These are phyloP conservation scores for Anableps anableps DNA, from an alignment of 2,797 vertebrate genomes.

Conservation along the genomic window DNA sequence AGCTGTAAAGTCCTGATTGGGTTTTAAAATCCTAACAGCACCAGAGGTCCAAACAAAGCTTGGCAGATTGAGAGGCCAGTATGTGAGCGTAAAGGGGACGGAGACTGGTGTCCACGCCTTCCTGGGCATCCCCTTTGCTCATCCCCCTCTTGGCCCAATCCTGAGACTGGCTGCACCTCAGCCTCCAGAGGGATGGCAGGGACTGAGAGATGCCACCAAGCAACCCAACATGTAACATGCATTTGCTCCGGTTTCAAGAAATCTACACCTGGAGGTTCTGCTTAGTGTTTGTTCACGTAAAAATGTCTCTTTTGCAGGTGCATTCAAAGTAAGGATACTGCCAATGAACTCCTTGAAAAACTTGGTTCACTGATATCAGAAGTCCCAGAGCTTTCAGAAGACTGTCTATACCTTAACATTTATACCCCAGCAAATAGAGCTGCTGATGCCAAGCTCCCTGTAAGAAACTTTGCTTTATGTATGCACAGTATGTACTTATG, in stretches of 20 bases:
- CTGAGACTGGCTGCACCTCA: constrained; percentile 76
- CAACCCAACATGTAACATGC: constrained; percentile 72
- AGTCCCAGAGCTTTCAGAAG: constrained; percentile 72
- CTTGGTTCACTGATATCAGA: rapidly evolving
- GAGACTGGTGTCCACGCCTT: constrained; percentile 71
- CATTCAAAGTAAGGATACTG: constrained; percentile 41
- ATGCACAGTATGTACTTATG: not conserved
- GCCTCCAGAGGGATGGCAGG: constrained; percentile 71
- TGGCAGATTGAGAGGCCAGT: constrained; percentile 71
- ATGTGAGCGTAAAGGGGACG: constrained; percentile 72
- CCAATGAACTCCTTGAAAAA: rapidly evolving
- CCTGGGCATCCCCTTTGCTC: constrained; percentile 79
- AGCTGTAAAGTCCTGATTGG: not conserved
- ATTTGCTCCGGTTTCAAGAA: not conserved
- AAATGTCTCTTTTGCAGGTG: constrained; percentile 59
- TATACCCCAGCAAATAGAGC: constrained; percentile 74
- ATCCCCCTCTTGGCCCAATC: constrained; percentile 73
- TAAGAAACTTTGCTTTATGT: constrained; percentile 46
- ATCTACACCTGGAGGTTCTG: not conserved
- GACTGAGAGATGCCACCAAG: constrained; percentile 73
- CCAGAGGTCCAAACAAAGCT: constrained; percentile 69
- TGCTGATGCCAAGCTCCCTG: constrained; percentile 68
- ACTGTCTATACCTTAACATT: constrained; percentile 84
- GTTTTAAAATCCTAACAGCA: constrained; percentile 32
- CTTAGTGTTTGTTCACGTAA: not conserved